Conservation (phyloP, 2,888 invertebrate species). For the Drosophila paracracens region DNA sequence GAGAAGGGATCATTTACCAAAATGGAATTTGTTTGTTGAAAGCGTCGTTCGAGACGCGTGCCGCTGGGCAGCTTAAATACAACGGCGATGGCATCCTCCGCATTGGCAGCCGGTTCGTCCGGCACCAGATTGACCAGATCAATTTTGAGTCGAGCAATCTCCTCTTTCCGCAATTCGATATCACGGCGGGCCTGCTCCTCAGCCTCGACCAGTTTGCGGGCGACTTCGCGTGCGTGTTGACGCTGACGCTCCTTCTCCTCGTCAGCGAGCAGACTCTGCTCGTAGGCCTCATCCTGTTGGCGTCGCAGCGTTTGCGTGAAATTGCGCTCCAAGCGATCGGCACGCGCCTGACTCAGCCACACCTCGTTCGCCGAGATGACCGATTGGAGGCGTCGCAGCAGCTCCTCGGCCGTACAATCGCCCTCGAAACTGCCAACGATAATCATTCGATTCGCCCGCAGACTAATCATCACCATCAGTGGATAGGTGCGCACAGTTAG, state of each 20-base stretch:
- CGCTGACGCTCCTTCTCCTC: conserved; percentile 95
- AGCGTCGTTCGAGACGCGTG: conserved; percentile 93
- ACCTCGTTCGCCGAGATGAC: conserved; percentile 95
- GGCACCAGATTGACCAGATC: conserved; percentile 89
- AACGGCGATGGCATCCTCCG: conserved; percentile 91
- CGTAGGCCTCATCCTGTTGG: conserved; percentile 97
- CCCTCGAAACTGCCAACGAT: conserved; percentile 96
- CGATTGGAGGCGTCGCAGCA: conserved; percentile 90
- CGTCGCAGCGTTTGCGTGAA: conserved; percentile 94
- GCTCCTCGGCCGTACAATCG: conserved; percentile 89
- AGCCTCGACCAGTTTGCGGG: conserved; percentile 86
- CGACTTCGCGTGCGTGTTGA: conserved; percentile 87
- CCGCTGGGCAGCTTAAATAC: conserved; percentile 97
- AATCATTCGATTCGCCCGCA: conserved; percentile 96
- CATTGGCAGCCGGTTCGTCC: conserved; percentile 90
- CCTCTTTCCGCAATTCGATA: conserved; percentile 86
- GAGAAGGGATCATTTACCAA: conserved; percentile 87
- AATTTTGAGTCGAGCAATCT: conserved; percentile 89
- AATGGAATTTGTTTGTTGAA: conserved; percentile 91
- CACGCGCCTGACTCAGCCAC: conserved; percentile 93
- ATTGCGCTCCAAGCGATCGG: conserved; percentile 93
- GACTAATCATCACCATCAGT: conserved; percentile 94
- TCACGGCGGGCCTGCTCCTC: conserved; percentile 86
- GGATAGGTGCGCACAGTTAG: conserved; percentile 94
- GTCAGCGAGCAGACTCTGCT: conserved; percentile 95